Percentiles rank a stretch among this genome's conserved stretches.
These are phyloP conservation scores for Drosophila lacicola DNA, from an alignment of 2,888 invertebrate species.

Conservation along the genomic window DNA sequence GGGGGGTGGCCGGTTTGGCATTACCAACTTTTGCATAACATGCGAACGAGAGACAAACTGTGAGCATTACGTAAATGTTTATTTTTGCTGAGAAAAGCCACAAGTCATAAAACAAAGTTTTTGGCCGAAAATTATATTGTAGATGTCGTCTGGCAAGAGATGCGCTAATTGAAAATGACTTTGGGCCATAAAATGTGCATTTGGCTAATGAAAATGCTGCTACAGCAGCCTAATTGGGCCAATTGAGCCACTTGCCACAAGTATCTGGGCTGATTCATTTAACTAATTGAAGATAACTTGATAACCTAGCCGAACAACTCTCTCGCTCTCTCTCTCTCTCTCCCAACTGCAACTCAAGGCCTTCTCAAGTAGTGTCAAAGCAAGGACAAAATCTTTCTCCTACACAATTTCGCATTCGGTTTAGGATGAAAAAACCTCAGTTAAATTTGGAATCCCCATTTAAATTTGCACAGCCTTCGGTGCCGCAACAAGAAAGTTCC, in stretches of 20 bases:
- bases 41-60: constrained; percentile 55
- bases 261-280: constrained; percentile 13
- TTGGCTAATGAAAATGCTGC: constrained; percentile 49
- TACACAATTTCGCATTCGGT: too few species aligned
- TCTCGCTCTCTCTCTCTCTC: too few species aligned
- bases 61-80: constrained; percentile 74
- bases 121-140: constrained; percentile 63
- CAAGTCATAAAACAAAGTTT: constrained; percentile 77
- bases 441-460: constrained; percentile 1
- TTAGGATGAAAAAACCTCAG: too few species aligned
- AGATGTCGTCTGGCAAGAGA: constrained; percentile 38
- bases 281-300: constrained; percentile 39
- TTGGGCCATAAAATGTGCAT: constrained; percentile 43
- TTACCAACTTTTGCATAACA: constrained; percentile 77
- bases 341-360: neutral
- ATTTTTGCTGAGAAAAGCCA: constrained; percentile 66
- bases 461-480: neutral
- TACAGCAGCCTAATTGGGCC: constrained; percentile 41
- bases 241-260: constrained; percentile 46
- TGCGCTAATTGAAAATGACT: constrained; percentile 70
- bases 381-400: constrained; percentile 1
- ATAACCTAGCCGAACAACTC: constrained; percentile 8
- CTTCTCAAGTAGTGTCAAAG: constrained; percentile 11
- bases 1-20: constrained; percentile 29
- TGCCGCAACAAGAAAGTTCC: neutral